phyloP scores from a whole-genome alignment of 2,888 invertebrate genomes.

The Ectemnius continuus region DNA sequence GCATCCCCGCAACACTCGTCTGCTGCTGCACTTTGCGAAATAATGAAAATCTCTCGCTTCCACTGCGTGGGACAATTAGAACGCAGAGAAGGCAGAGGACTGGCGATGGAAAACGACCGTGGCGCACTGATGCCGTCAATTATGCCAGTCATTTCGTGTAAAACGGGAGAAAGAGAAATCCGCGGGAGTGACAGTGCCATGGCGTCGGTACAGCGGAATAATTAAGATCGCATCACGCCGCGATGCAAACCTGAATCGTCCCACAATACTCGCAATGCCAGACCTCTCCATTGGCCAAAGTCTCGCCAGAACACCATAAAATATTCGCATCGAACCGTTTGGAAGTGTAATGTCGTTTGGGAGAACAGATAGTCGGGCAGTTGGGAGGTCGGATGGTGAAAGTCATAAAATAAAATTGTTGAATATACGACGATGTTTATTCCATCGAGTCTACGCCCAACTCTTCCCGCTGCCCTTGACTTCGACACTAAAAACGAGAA shows the following conservation, averaged over 20 bases:
- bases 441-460: too few species aligned
- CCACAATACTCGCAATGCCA: slow-evolving; percentile 32
- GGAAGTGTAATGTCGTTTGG: too few species aligned
- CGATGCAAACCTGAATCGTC: slow-evolving; percentile 59
- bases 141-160: slow-evolving; percentile 61
- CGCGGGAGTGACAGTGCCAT: slow-evolving; percentile 17
- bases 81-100: slow-evolving; percentile 6
- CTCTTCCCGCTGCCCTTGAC: too few species aligned
- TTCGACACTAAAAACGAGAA: too few species aligned
- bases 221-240: slow-evolving; percentile 66
- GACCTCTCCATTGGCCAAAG: slow-evolving; percentile 54
- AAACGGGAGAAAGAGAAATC: slow-evolving; percentile 46
- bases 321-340: too few species aligned
- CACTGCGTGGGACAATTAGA: slow-evolving; percentile 44
- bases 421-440: too few species aligned
- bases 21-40: not conserved
- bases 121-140: slow-evolving; percentile 67
- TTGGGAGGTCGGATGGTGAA: too few species aligned
- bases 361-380: too few species aligned
- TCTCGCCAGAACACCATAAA: too few species aligned
- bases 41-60: slow-evolving; percentile 35
- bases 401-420: too few species aligned
- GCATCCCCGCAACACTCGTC: too few species aligned
- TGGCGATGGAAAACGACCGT: slow-evolving; percentile 44
- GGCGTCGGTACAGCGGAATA: slow-evolving; percentile 59